These are phyloP conservation scores for Cherax quadricarinatus DNA, from an alignment of 1,140 invertebrate species.

Conservation along the genomic window DNA sequence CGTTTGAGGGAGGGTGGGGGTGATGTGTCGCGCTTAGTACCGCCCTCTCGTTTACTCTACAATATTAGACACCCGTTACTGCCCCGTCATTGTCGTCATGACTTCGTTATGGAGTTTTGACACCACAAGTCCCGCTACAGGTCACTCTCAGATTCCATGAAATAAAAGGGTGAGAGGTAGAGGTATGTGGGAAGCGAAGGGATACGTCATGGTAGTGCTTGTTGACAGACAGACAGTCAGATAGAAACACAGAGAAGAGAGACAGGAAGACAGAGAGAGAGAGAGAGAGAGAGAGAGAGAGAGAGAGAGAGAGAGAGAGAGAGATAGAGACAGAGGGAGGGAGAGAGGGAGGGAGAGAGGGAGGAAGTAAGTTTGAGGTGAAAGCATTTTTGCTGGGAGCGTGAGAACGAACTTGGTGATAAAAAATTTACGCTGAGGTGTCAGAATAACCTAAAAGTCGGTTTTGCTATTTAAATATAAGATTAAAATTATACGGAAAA, in stretches of 20 bases:
- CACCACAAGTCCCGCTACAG: too few species aligned
- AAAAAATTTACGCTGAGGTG: not conserved
- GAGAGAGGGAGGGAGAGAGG: not conserved
- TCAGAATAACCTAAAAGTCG: not conserved
- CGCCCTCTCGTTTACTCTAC: conserved; percentile 20
- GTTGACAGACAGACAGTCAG: too few species aligned
- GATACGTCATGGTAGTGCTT: too few species aligned
- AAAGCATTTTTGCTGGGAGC: not conserved
- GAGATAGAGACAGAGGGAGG: too few species aligned
- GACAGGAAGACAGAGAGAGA: too few species aligned
- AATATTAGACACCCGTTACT: conserved; percentile 35
- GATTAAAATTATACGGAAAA: too few species aligned
- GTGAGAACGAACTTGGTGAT: not conserved
- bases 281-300: too few species aligned
- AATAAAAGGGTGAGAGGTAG: not conserved
- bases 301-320: too few species aligned
- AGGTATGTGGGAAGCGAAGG: not conserved
- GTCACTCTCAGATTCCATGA: not conserved
- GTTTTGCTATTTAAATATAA: too few species aligned
- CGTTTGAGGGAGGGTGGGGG: conserved; percentile 24
- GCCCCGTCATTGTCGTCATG: conserved; percentile 9
- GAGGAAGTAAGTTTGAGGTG: not conserved
- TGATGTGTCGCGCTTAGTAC: not conserved
- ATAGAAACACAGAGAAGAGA: too few species aligned
- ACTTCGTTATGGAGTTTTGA: conserved; percentile 21